Evolutionary conservation across 2,888 invertebrate genomes (phyloP), one percentile per base, ranked within the genome.

Genomic region (Epirrhoe alternata): DNA sequence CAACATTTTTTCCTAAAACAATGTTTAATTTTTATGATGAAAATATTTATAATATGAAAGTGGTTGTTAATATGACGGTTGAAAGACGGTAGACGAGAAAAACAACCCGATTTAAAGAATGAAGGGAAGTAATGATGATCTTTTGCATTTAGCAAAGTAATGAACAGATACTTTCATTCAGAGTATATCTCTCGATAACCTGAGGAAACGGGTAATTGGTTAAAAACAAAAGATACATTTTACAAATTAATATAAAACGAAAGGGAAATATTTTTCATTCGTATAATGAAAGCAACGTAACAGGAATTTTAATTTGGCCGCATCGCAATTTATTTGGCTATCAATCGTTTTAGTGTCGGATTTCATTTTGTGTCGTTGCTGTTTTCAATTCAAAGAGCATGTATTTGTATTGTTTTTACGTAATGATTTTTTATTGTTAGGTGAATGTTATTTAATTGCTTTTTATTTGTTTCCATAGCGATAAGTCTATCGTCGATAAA

Each of bases 301-400:
- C 63, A 33, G 52, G 61, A 64, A 65, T 71, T 73, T 70, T 70
- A 70, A 73, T 68, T 68, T 54, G 66, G 66, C 59, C 64, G 64
- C 61, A 16, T 54, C 57, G 65, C 64, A 71, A 67, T 71, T 73
- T 67, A 71, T 71, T 70, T 62, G 65, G 62, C 66, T 67, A 71
- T 73, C 68, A 70, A 67, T 71, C 66, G 66, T 65, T 70, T 69
- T 68, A 68, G 70, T 70, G 71, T 71, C 60, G 60, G 70, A 69
- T 72, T 70, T 69, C 66, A 61, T 68, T 68, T 69, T 61, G 65
- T 60, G 61, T 61, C 60, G 68, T 73, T 70, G 75, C 74, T 74
- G 71, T 69, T 70, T 76, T 73, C 72, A 73, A 76, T 75, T 68
- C 66, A 64, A 62, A 47, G 47, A 66, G 68, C 71, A 71, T 70